Evolutionary conservation across 2,797 vertebrate species (phyloP).

Genomic region (Bradypodion pumilum): DNA sequence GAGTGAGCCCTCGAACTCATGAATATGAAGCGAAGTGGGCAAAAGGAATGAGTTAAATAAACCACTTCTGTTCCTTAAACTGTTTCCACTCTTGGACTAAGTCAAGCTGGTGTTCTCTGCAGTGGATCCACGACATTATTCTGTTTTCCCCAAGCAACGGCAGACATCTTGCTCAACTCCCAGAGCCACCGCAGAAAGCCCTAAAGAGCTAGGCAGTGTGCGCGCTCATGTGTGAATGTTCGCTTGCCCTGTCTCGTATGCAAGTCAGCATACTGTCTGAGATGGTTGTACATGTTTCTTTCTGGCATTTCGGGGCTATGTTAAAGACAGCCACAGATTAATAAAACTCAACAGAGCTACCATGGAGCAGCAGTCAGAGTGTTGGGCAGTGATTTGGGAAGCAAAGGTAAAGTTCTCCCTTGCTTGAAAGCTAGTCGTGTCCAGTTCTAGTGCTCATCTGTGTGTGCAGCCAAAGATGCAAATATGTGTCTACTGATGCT

Average conservation of each 20-base stretch:
- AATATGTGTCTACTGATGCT: too few species aligned
- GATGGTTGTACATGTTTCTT: not conserved
- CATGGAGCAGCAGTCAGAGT: too few species aligned
- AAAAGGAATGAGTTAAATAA: constrained; percentile 5
- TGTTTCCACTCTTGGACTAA: not conserved
- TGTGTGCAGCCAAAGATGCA: too few species aligned
- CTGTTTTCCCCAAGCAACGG: not conserved
- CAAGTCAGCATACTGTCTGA: not conserved
- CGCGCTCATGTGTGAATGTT: not conserved
- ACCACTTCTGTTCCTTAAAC: constrained; percentile 27
- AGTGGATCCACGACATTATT: not conserved
- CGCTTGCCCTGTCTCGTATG: too few species aligned
- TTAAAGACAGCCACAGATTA: too few species aligned
- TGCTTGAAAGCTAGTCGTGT: too few species aligned
- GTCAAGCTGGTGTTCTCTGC: constrained; percentile 58
- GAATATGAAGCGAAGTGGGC: constrained; percentile 38
- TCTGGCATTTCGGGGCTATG: not conserved
- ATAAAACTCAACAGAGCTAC: too few species aligned
- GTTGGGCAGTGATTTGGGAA: too few species aligned
- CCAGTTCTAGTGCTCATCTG: too few species aligned
- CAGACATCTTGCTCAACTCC: not conserved
- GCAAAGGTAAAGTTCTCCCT: too few species aligned
- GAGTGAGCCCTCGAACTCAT: constrained; percentile 44
- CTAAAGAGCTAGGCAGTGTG: too few species aligned
- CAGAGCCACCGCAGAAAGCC: not conserved